phyloP scores from a whole-genome alignment of 2,113 vertebrate genomes.

The Gallinago undulata region DNA sequence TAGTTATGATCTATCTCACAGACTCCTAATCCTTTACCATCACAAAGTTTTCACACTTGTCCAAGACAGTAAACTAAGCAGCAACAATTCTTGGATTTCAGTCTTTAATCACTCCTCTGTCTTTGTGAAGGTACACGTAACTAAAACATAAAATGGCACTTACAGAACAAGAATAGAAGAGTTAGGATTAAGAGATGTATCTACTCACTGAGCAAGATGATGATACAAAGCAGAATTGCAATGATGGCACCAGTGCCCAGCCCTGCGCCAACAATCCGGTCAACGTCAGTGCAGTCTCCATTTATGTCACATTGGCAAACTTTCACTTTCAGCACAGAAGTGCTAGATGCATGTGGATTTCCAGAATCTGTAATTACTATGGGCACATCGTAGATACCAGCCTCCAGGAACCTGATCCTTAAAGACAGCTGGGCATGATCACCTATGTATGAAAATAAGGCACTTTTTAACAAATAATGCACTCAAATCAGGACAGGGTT shows the following conservation, averaged over 20 bases:
- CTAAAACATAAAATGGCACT: neutral
- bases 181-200: neutral
- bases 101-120: neutral
- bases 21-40: neutral
- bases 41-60: neutral
- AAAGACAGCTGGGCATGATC: conserved; percentile 92
- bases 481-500: neutral
- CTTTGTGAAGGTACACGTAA: neutral
- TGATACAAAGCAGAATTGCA: conserved; percentile 95
- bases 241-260: conserved; percentile 95
- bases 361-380: conserved; percentile 96
- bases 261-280: conserved; percentile 90
- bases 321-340: conserved; percentile 91
- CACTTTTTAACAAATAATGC: neutral
- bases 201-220: conserved; percentile 96
- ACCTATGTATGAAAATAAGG: conserved; percentile 71
- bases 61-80: neutral
- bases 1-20: neutral
- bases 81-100: neutral
- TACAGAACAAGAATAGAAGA: neutral
- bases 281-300: conserved; percentile 92
- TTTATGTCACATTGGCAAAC: conserved; percentile 95
- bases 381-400: conserved; percentile 91
- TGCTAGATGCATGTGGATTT: conserved; percentile 92
- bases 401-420: conserved; percentile 90